These are phyloP conservation scores for Lasioglossum villosulum DNA, from an alignment of 2,888 invertebrate species.

Conservation along the genomic window DNA sequence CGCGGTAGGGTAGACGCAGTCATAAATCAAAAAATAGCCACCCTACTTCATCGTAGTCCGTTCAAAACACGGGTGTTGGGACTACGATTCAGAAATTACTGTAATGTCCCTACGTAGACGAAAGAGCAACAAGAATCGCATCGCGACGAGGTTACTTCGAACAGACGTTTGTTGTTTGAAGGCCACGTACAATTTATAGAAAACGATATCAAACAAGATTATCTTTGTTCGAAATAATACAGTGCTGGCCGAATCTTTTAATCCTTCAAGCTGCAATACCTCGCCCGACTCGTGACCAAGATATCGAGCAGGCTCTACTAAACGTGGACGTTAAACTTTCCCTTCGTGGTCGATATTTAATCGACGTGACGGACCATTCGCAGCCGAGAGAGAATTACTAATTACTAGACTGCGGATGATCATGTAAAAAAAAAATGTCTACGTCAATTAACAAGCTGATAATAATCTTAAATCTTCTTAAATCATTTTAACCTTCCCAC, in stretches of 20 bases:
- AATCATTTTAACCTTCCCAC: no score
- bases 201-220: background rate
- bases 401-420: no score
- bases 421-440: no score
- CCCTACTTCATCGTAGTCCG: no score
- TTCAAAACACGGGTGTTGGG: no score
- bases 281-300: background rate
- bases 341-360: background rate
- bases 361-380: no score
- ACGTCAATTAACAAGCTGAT: no score
- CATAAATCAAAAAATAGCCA: no score
- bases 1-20: no score
- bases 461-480: no score
- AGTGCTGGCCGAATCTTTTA: background rate
- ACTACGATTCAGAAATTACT: no score
- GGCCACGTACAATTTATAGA: background rate
- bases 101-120: background rate
- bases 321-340: background rate
- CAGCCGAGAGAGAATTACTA: no score
- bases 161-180: background rate
- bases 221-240: background rate
- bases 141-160: background rate
- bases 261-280: background rate
- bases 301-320: background rate
- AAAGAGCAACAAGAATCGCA: background rate